Conservation (phyloP, 2,113 vertebrate species). For the Agapornis roseicollis region DNA sequence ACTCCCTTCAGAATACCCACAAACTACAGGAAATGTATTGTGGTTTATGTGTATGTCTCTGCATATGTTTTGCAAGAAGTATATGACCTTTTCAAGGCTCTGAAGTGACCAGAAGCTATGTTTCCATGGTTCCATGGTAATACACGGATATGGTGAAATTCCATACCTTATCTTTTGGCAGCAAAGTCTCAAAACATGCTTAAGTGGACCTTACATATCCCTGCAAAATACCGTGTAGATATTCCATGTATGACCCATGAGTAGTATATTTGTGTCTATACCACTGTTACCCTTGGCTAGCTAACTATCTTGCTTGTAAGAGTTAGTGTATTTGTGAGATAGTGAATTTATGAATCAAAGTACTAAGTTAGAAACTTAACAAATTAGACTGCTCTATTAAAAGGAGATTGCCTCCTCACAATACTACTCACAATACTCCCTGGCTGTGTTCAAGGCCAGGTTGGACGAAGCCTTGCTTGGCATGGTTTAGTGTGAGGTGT, state of each 20-base stretch:
- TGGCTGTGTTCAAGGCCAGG: no score
- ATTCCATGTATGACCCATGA: background rate
- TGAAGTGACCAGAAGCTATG: background rate
- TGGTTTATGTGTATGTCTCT: background rate
- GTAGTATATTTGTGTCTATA: background rate
- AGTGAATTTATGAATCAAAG: background rate
- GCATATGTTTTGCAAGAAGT: background rate
- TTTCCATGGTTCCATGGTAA: background rate
- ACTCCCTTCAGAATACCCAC: background rate
- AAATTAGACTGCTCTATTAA: background rate
- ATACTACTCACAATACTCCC: background rate
- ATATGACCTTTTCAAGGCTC: background rate
- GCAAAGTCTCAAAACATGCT: background rate
- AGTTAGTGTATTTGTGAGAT: background rate
- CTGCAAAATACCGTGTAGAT: background rate
- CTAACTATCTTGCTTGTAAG: rapidly evolving
- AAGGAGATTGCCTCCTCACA: background rate
- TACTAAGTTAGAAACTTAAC: background rate
- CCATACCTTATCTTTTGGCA: background rate
- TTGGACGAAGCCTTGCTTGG: no score
- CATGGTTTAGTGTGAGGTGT: no score
- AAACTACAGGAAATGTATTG: background rate
- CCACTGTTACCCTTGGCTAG: background rate
- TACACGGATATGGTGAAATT: background rate
- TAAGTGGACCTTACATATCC: background rate